A percentile compares a stretch with the other conserved stretches of the same genome.
These are phyloP conservation scores for Pedionomus torquatus DNA, from an alignment of 2,113 vertebrate species.

Conservation along the genomic window DNA sequence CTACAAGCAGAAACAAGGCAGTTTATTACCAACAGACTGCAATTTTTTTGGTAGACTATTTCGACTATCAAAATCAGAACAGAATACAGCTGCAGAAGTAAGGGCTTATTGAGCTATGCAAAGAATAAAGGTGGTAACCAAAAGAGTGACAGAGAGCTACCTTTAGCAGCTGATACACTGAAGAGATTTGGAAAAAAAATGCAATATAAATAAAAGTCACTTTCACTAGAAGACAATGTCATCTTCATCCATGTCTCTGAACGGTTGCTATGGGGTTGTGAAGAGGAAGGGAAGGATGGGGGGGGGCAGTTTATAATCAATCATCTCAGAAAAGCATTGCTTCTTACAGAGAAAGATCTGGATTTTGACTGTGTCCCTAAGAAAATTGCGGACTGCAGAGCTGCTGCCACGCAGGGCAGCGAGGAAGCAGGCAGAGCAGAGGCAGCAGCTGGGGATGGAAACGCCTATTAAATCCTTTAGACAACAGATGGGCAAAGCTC, in stretches of 20 bases:
- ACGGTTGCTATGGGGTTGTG: slow-evolving; percentile 74
- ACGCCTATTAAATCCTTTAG: slow-evolving; percentile 82
- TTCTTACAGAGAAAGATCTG: slow-evolving; percentile 77
- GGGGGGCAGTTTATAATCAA: slow-evolving; percentile 47
- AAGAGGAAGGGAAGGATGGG: slow-evolving; percentile 46
- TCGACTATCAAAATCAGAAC: neutral
- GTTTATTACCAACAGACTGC: neutral
- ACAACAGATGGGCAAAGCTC: slow-evolving; percentile 84
- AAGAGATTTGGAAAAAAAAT: neutral
- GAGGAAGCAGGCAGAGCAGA: slow-evolving; percentile 77
- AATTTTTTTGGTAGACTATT: slow-evolving; percentile 16
- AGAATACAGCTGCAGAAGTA: slow-evolving; percentile 2
- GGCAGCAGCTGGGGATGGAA: slow-evolving; percentile 80
- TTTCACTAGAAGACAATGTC: slow-evolving; percentile 64
- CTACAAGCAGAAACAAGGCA: neutral
- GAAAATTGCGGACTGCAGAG: slow-evolving; percentile 77
- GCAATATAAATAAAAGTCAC: slow-evolving; percentile 63
- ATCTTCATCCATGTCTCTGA: slow-evolving; percentile 50
- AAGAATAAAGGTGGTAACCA: slow-evolving; percentile 49
- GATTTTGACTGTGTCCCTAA: slow-evolving; percentile 76
- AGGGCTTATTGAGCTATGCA: neutral
- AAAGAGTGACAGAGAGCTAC: slow-evolving; percentile 37
- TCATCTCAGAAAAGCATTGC: slow-evolving; percentile 70
- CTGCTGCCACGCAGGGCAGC: slow-evolving; percentile 70
- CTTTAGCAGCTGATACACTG: slow-evolving; percentile 3